Evolutionary conservation across 2,888 invertebrate genomes (phyloP).

Genomic region (Parelbella ahira): DNA sequence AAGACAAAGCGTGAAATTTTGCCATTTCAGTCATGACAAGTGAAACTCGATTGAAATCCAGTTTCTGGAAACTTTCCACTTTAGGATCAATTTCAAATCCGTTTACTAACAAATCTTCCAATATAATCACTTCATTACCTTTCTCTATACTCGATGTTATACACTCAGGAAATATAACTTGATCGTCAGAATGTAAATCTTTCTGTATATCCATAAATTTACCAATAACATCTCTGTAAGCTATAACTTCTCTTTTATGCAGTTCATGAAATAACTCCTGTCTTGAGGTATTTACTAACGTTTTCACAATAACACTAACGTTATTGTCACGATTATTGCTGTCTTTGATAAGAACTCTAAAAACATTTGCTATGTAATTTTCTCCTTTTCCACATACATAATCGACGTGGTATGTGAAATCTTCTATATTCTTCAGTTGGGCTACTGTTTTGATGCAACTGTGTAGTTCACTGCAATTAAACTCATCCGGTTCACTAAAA

Average conservation of each 20-base stretch:
- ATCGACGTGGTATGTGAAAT: conserved; percentile 62
- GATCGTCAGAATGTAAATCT: conserved; percentile 37
- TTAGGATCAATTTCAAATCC: conserved; percentile 51
- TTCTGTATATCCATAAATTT: conserved; percentile 48
- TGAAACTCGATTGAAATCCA: conserved; percentile 44
- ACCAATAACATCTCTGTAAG: conserved; percentile 49
- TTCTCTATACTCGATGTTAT: conserved; percentile 44
- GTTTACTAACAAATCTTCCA: conserved; percentile 52
- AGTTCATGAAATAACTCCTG: conserved; percentile 60
- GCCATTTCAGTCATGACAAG: conserved; percentile 53
- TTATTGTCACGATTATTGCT: conserved; percentile 38
- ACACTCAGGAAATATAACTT: conserved; percentile 50
- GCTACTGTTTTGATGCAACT: conserved; percentile 51
- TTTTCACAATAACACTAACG: conserved; percentile 59
- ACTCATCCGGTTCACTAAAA: conserved; percentile 67
- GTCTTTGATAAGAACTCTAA: conserved; percentile 55
- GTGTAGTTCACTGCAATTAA: conserved; percentile 60
- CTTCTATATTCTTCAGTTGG: conserved; percentile 46
- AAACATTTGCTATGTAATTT: conserved; percentile 62
- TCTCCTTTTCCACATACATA: conserved; percentile 55
- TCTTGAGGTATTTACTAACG: conserved; percentile 57
- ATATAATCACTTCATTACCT: conserved; percentile 56
- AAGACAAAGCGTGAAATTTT: conserved; percentile 62
- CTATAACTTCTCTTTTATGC: conserved; percentile 58
- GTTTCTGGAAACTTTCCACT: conserved; percentile 41